Evolutionary conservation across 2,113 vertebrate genomes (phyloP).

Genomic region (Ovis canadensis): DNA sequence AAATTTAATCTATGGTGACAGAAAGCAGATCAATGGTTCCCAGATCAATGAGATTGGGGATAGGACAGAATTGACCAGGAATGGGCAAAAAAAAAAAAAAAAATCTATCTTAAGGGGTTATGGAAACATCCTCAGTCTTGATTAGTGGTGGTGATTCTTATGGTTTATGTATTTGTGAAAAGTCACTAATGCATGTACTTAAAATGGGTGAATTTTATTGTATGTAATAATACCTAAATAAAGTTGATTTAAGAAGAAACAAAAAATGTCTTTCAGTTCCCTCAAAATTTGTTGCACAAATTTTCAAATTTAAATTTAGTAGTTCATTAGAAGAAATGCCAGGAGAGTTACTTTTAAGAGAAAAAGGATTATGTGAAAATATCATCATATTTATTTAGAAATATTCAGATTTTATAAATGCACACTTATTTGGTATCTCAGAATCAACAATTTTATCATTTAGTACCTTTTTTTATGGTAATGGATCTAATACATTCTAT

Average conservation of each 20-base stretch:
- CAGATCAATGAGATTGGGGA: not conserved
- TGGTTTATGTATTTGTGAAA: not conserved
- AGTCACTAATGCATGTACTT: not conserved
- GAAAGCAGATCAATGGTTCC: not conserved
- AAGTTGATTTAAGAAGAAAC: not conserved
- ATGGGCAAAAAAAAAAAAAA: not conserved
- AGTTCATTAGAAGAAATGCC: not conserved
- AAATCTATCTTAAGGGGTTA: not conserved
- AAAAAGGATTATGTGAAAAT: not conserved
- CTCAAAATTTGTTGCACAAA: not conserved
- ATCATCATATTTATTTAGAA: not conserved
- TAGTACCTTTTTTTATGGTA: not conserved
- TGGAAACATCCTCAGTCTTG: not conserved
- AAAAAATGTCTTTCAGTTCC: not conserved
- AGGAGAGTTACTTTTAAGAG: not conserved
- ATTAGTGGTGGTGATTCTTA: not conserved
- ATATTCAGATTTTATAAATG: not conserved
- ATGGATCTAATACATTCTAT: not conserved
- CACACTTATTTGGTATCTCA: not conserved
- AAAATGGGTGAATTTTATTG: not conserved
- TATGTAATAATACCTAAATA: not conserved
- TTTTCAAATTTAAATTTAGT: conserved; percentile 27
- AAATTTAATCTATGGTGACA: not conserved
- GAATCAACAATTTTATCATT: not conserved
- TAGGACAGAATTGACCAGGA: not conserved